Percentiles rank a stretch among this genome's conserved stretches.
These are phyloP conservation scores for Vulpes vulpes DNA, from an alignment of 2,113 vertebrate genomes.

Conservation along the genomic window DNA sequence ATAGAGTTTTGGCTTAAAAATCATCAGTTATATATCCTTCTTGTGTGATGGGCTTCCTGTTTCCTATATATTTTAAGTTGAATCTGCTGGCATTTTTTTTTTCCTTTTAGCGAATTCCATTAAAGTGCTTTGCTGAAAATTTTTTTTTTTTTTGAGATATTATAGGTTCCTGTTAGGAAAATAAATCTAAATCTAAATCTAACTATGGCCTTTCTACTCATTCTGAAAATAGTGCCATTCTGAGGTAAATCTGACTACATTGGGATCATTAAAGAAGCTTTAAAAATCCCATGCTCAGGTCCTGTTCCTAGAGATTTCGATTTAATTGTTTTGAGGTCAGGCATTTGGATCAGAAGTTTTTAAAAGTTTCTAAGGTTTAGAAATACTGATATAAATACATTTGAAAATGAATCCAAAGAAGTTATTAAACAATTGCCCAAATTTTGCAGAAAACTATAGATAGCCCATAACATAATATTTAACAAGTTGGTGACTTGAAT, in stretches of 20 bases:
- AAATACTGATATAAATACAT: neutral
- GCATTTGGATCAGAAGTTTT: neutral
- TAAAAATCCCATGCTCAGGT: neutral
- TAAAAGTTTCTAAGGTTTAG: neutral
- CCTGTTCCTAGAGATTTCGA: neutral
- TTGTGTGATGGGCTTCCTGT: neutral
- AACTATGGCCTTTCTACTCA: neutral
- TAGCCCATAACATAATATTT: neutral
- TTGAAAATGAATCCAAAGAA: neutral
- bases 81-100: neutral
- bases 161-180: neutral
- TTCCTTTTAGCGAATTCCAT: neutral
- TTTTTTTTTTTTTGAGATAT: neutral
- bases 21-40: neutral
- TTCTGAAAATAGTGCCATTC: neutral
- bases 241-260: neutral
- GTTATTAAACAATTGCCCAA: neutral
- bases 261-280: neutral
- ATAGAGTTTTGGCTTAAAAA: neutral
- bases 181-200: neutral
- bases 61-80: neutral
- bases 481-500: neutral
- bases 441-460: neutral
- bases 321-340: neutral
- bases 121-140: neutral